Percentiles rank a stretch among this genome's conserved stretches.
phyloP scores from a whole-genome alignment of 2,113 vertebrate species.

The Myiozetetes cayanensis region DNA sequence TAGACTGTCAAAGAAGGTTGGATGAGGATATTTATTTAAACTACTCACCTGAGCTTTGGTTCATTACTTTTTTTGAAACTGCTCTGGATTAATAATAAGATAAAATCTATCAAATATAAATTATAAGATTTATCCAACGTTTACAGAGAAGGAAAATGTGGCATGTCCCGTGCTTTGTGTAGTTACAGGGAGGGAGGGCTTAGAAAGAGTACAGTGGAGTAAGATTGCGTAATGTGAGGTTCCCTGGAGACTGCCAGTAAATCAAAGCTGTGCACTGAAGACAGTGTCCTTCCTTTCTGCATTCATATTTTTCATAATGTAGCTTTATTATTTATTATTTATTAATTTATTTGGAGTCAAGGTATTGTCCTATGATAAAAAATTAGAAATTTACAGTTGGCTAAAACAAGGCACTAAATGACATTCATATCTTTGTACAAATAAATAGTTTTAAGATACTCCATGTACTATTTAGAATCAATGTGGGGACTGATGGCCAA shows the following conservation, averaged over 20 bases:
- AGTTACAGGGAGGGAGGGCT: neutral
- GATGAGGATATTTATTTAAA: slow-evolving; percentile 36
- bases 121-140: slow-evolving; percentile 1
- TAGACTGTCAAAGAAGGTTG: neutral
- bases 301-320: neutral
- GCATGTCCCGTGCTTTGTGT: neutral
- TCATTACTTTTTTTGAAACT: neutral
- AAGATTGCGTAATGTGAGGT: neutral
- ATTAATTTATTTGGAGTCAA: neutral
- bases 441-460: neutral
- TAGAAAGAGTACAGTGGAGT: neutral
- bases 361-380: neutral
- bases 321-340: neutral
- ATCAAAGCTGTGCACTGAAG: neutral
- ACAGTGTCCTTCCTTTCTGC: neutral
- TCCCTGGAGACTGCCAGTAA: neutral
- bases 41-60: neutral
- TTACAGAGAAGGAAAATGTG: slow-evolving; percentile 8
- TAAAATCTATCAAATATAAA: neutral
- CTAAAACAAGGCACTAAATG: neutral
- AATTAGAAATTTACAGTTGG: neutral
- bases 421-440: neutral
- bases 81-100: slow-evolving; percentile 20
- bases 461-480: neutral
- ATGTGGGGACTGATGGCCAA: neutral